Base-by-base conservation (phyloP, 2,797 vertebrate species). In the Molossus molossus region DNA sequence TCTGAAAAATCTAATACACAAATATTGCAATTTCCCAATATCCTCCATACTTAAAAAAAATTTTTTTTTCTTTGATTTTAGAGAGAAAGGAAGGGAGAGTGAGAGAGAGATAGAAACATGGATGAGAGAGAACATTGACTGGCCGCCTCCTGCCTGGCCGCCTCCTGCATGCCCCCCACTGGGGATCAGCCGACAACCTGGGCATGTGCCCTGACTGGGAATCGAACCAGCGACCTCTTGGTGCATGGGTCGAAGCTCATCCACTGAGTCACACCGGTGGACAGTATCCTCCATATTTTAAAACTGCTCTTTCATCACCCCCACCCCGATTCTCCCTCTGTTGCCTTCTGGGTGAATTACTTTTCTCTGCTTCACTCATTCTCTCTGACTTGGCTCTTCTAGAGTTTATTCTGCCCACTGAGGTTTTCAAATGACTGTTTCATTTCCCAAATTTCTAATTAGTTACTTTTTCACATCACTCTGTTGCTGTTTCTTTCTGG, bases 381-480 rank as follows among this genome's bases (percentile, higher is more conserved):
- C 14, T 60, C 18, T 62, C 50, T 69, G 15, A 87, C 20, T 62
- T 93, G 83, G 25, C n/a, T 87, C 14, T 77, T 37, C 17, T 50
- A 76, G 8, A 75, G 12, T 90, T 92, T 90, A 92, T 73, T 94
- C 40, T 60, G 12, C 9, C 58, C 57, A 87, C 3, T 57, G 11
- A 82, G 10, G 7, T 25, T 84, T 90, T 73, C 65, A 55, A 75
- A 65, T 23, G 53, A 90, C 57, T 60, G 82, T 80, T 93, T 94
- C 60, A 93, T 40, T 91, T 67, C 21, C 13, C 50, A 76, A 89
- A 70, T 81, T 75, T 85, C 29, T 70, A 58, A 14, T 53, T 79
- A 17, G 55, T 70, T 92, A 83, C 25, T 95, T 94, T 94, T 90
- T 93, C 55, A 85, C 3, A 93, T 88, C 25, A 81, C 1, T 9